Base-by-base conservation (phyloP, 2,797 vertebrate genomes). In the Sebastolobus altivelis region DNA sequence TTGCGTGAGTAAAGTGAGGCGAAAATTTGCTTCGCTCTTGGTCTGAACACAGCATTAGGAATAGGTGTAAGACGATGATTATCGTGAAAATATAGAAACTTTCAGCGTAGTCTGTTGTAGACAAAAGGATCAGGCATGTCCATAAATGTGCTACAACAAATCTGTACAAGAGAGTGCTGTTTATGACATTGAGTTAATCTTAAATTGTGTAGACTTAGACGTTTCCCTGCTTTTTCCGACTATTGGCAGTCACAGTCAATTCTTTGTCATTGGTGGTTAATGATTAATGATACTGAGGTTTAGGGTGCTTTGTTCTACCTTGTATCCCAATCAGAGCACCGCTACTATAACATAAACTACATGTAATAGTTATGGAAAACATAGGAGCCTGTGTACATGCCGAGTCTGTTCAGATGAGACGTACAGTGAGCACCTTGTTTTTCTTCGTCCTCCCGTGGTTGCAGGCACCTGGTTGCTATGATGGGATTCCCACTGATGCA, bases 401-500 rank as follows among this genome's bases (percentile, higher is more conserved):
- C 18, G 5, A 31, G 18, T 6, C 27, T 27, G 46, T 59, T 79
- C 8, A 38, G 25, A 59, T 40, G 55, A 69, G 25, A 27, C 2
- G 13, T 14, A 20, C 7, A 55, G 35, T 22, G 11, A 65, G 37
- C 29, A 31, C 3, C 56, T 87, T 92, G 87, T 91, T 90, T 87
- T 87, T 84, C 85, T 83, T n/a, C 5, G 1, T 75, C 61, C 37
- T 58, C 60, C 56, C 69, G 35, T 59, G 75, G 80, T 82, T 73
- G 56, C 67, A 66, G 84, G 76, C 81, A 67, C 86, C 84, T 67
- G 68, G 93, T 94, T 95, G 89, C 93, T 87, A 89, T 84, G 92
- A 90, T 77, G 86, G 74, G 88, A 79, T 86, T 88, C 89, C 83
- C 82, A 90, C 89, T 95, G 94, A 94, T 95, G 95, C 93, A 94